A percentile compares a stretch with the other conserved stretches of the same genome.
These are phyloP conservation scores for Anseranas semipalmata DNA, from an alignment of 2,113 vertebrate genomes.

Conservation along the genomic window DNA sequence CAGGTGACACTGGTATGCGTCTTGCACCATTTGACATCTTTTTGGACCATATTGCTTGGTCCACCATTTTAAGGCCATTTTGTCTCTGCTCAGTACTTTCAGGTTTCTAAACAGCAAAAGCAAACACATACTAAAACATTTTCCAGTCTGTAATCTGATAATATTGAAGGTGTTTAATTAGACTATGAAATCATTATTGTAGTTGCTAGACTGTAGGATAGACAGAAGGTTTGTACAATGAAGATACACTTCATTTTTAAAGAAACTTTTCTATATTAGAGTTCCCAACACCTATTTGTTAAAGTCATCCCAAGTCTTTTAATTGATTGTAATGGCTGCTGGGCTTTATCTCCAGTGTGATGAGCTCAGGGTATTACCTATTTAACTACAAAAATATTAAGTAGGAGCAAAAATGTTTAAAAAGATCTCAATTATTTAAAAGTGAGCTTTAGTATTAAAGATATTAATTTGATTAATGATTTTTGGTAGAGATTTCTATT, in stretches of 20 bases:
- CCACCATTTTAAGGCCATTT: constrained; percentile 99
- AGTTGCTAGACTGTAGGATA: neutral
- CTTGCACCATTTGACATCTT: constrained; percentile 98
- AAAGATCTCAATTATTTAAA: neutral
- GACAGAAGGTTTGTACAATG: neutral
- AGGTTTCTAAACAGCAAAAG: constrained; percentile 80
- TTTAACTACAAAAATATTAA: neutral
- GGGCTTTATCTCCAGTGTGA: neutral
- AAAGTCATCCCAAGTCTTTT: neutral
- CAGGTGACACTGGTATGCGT: constrained; percentile 92
- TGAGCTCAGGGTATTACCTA: neutral
- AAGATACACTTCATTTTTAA: neutral
- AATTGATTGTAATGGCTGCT: neutral
- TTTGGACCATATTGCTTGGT: constrained; percentile 99
- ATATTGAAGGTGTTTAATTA: neutral
- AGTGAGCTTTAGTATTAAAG: neutral
- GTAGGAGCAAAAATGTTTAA: neutral
- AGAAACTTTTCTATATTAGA: neutral
- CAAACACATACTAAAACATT: neutral
- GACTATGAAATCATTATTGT: neutral
- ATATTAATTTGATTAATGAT: neutral
- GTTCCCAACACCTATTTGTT: neutral
- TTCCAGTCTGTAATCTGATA: neutral
- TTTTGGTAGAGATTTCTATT: neutral
- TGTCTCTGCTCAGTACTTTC: constrained; percentile 97